Conservation (phyloP, 2,888 invertebrate genomes). For the Gasteruption jaculator region DNA sequence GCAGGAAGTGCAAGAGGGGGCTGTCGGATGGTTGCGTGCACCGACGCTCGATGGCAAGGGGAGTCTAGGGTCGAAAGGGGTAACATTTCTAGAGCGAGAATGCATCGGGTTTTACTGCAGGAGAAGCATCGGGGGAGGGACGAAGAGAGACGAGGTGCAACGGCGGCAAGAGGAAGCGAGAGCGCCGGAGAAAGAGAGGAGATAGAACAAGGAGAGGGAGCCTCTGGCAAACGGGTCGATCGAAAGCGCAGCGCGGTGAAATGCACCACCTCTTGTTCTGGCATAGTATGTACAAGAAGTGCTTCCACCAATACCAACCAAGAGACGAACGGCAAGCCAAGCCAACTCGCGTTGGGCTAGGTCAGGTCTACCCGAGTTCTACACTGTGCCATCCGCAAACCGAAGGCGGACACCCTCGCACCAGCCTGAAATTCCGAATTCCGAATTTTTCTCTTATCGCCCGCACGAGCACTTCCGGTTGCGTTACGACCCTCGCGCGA, state of each 20-base stretch:
- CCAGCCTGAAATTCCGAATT: neutral
- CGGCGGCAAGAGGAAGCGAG: slow-evolving; percentile 16
- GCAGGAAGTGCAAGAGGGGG: slow-evolving; percentile 11
- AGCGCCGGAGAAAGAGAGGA: slow-evolving; percentile 19
- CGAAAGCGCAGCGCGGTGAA: slow-evolving; percentile 51
- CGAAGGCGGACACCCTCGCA: slow-evolving; percentile 29
- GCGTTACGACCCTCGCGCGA: neutral
- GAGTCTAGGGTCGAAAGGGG: too few species aligned
- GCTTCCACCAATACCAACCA: slow-evolving; percentile 37
- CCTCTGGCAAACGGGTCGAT: slow-evolving; percentile 47
- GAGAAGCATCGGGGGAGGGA: slow-evolving; percentile 12
- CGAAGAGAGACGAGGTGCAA: slow-evolving; percentile 12
- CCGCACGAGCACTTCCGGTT: too few species aligned
- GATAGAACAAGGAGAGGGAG: slow-evolving; percentile 24
- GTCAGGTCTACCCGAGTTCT: slow-evolving; percentile 51
- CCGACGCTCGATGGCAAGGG: too few species aligned
- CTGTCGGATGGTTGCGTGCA: slow-evolving; percentile 9
- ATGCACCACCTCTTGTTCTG: slow-evolving; percentile 46
- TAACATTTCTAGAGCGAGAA: slow-evolving; percentile 15
- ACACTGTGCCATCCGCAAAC: slow-evolving; percentile 47
- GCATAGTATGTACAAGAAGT: slow-evolving; percentile 30
- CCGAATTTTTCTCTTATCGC: too few species aligned
- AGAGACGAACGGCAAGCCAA: slow-evolving; percentile 37
- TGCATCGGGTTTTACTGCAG: slow-evolving; percentile 11
- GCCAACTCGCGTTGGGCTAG: slow-evolving; percentile 50